Percentiles rank a stretch among this genome's conserved stretches.
Evolutionary conservation across 2,113 vertebrate genomes (phyloP).

Genomic region (Rhinoptilus africanus): DNA sequence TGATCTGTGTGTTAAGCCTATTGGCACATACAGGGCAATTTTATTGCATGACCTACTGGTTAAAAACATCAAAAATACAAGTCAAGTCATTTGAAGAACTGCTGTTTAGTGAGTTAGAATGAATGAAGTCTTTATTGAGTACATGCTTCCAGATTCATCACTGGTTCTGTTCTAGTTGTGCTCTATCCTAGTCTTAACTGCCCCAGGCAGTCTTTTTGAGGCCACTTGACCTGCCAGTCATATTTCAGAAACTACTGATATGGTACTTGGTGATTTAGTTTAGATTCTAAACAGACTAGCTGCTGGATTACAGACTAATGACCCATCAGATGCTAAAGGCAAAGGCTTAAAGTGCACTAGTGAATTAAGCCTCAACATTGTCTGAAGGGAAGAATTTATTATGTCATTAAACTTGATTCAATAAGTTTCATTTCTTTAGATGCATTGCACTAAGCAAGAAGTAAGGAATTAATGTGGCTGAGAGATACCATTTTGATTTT

Average conservation of each 20-base stretch:
- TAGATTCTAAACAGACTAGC: slow-evolving; percentile 72
- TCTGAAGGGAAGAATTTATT: slow-evolving; percentile 80
- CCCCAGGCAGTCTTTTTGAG: slow-evolving; percentile 76
- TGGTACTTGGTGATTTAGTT: slow-evolving; percentile 76
- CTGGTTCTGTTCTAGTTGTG: slow-evolving; percentile 69
- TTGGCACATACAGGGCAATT: slow-evolving; percentile 67
- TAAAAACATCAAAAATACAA: slow-evolving; percentile 74
- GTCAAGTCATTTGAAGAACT: slow-evolving; percentile 72
- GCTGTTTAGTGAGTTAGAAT: slow-evolving; percentile 78
- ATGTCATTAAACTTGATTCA: slow-evolving; percentile 79
- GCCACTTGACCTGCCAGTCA: slow-evolving; percentile 80
- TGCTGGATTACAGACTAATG: slow-evolving; percentile 82
- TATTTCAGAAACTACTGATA: slow-evolving; percentile 81
- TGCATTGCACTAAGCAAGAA: slow-evolving; percentile 38
- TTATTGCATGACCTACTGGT: slow-evolving; percentile 72
- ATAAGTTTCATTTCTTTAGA: slow-evolving; percentile 76
- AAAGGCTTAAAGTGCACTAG: slow-evolving; percentile 79
- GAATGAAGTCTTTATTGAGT: slow-evolving; percentile 78
- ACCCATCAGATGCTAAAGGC: slow-evolving; percentile 81
- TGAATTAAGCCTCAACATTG: slow-evolving; percentile 78
- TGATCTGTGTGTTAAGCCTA: slow-evolving; percentile 68
- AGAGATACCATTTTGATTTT: slow-evolving; percentile 28
- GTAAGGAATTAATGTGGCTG: slow-evolving; percentile 52
- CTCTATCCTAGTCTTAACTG: slow-evolving; percentile 68
- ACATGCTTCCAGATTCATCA: slow-evolving; percentile 64